phyloP scores from a whole-genome alignment of 2,797 vertebrate genomes.

The Tarsius wallacei region DNA sequence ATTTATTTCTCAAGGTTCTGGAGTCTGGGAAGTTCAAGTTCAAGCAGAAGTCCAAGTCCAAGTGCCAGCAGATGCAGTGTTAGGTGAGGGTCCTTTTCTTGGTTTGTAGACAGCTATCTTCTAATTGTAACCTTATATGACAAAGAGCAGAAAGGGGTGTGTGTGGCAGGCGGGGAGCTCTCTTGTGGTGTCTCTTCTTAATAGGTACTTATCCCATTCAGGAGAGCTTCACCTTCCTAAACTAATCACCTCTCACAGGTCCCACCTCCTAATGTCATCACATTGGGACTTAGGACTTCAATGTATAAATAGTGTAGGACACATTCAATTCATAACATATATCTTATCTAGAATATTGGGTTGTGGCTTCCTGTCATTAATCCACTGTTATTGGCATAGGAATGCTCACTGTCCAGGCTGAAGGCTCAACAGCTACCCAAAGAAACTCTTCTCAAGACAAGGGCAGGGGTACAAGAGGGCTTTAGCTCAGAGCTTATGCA shows the following conservation, averaged over 20 bases:
- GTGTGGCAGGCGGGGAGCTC: not conserved
- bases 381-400: not conserved
- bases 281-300: not conserved
- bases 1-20: not conserved
- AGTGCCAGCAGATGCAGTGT: not conserved
- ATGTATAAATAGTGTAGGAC: not conserved
- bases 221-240: not conserved
- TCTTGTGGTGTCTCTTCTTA: not conserved
- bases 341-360: not conserved
- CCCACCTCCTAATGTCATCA: not conserved
- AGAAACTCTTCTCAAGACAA: not conserved
- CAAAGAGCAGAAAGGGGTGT: not conserved
- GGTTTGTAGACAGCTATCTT: not conserved
- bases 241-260: not conserved
- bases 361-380: not conserved
- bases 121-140: not conserved
- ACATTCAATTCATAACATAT: not conserved
- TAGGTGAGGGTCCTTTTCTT: not conserved
- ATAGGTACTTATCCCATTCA: not conserved
- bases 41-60: not conserved
- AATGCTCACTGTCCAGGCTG: not conserved
- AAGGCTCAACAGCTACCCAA: not conserved
- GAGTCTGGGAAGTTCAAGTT: not conserved
- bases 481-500: not conserved
- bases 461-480: not conserved